Conservation (phyloP, 2,888 invertebrate species). For the Rutpela maculata region DNA sequence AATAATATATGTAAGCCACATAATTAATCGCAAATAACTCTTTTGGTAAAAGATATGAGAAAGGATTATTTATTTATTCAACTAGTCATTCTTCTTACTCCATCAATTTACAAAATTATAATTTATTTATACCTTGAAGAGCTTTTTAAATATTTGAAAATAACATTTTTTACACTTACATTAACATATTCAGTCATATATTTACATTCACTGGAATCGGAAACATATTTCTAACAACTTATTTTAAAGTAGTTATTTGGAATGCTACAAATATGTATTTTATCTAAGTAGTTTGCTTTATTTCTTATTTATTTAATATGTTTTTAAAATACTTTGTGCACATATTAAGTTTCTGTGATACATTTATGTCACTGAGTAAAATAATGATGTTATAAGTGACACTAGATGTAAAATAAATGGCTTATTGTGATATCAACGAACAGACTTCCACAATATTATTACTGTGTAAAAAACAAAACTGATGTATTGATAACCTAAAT, state of each 20-base stretch:
- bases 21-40: constrained; percentile 2
- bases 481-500: no score
- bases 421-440: no score
- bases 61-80: constrained; percentile 3
- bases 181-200: constrained; percentile 6
- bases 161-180: constrained; percentile 3
- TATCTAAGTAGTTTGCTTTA: not conserved
- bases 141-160: constrained; percentile 2
- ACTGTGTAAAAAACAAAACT: no score
- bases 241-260: not conserved
- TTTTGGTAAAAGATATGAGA: constrained; percentile 1
- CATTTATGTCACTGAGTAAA: no score
- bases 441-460: no score
- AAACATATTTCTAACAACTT: not conserved
- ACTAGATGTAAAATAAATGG: no score
- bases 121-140: constrained; percentile 7
- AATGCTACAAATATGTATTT: not conserved
- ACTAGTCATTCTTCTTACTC: not conserved
- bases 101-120: not conserved
- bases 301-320: no score
- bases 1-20: not conserved
- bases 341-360: no score
- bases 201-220: not conserved
- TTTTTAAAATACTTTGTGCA: no score
- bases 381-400: no score